Evolutionary conservation across 2,113 vertebrate species (phyloP).

Genomic region (Vicugna pacos): DNA sequence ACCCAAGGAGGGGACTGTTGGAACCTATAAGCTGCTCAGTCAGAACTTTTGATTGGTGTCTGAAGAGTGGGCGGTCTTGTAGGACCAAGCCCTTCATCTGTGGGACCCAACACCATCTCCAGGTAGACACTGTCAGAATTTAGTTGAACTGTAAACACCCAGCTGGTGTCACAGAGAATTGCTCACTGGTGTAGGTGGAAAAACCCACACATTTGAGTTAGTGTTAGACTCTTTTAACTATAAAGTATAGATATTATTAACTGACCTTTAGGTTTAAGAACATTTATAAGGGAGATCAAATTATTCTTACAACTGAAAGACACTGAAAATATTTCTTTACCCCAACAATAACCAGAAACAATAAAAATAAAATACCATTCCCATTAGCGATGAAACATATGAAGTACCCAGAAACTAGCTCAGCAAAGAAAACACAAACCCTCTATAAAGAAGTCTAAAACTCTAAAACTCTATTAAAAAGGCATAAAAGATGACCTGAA

Average conservation of each 20-base stretch:
- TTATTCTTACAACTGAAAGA: not conserved
- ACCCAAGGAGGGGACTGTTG: not conserved
- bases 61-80: not conserved
- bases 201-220: not conserved
- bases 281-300: not conserved
- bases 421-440: not conserved
- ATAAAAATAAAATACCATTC: not conserved
- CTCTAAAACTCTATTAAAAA: not conserved
- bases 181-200: not conserved
- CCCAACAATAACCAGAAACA: not conserved
- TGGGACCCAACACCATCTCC: not conserved
- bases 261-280: conserved; percentile 9
- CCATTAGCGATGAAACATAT: not conserved
- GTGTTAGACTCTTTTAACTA: not conserved
- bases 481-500: not conserved
- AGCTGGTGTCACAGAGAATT: not conserved
- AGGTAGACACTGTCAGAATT: not conserved
- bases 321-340: not conserved
- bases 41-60: not conserved
- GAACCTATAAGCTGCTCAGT: not conserved
- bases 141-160: not conserved
- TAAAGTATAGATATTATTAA: not conserved
- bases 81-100: not conserved
- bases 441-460: not conserved
- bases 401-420: not conserved